Evolutionary conservation across 2,888 invertebrate species (phyloP), one percentile per base, ranked within the genome.

Genomic region (Serrognathus titanus): DNA sequence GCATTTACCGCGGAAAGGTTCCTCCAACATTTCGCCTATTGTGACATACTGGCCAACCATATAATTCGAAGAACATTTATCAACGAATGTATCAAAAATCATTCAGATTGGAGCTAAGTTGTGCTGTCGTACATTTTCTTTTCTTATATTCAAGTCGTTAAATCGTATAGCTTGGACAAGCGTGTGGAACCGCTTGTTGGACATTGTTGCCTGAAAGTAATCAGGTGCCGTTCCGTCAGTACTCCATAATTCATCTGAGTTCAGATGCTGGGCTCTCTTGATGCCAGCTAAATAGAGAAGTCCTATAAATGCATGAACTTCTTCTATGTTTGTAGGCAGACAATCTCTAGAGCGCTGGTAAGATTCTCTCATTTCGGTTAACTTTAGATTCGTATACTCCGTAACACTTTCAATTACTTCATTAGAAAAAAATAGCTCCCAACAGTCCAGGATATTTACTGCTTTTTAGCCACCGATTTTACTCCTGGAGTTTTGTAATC

Each of bases 1-100:
- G 46, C 58, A 55, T 11, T 49, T 49, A 16, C 57, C 61, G 31
- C 62, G 38, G 3, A 38, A 38, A n/a, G 38, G 37, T 46, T 53
- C n/a, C n/a, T n/a, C 53, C 9, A 50, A 20, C 39, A 31, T 50
- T 37, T 53, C 47, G 47, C 46, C 53, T 40, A 53, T 35, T 13
- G 53, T 53, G 9, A 24, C 46, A 35, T 46, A 36, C 13, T 37
- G 37, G n/a, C 41, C 40, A 12, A 53, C 9, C 12, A 13, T 46
- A 46, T 36, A 53, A 35, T 45, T 12, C 37, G 24, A 12, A 11
- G 31, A 35, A n/a, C 35, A 46, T 13, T 53, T 46, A 12, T 35
- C 16, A n/a, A 46, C 46, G 37, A 53, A 46, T 46, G 12, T 24
- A n/a, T 47, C 53, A 35, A 53, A 47, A 35, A 53, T 45, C 12